A percentile compares a stretch with the other conserved stretches of the same genome.
phyloP scores from a whole-genome alignment of 2,113 vertebrate genomes.

The Siphamia tubifer region DNA sequence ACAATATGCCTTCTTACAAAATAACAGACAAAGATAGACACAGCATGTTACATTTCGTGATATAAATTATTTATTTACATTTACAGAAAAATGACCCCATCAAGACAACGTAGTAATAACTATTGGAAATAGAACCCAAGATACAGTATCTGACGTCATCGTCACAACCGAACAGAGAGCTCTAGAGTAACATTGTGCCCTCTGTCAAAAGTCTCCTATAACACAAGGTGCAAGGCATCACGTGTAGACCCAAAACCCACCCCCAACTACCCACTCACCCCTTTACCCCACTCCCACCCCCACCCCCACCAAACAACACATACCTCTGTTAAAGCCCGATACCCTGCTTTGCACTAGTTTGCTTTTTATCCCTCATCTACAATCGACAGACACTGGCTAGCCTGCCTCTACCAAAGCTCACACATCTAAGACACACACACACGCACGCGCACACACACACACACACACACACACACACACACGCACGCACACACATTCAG shows the following conservation, averaged over 20 bases:
- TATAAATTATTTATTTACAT: slow-evolving; percentile 99
- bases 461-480: not conserved
- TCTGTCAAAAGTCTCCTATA: slow-evolving; percentile 96
- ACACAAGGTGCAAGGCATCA: slow-evolving; percentile 99
- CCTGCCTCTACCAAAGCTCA: slow-evolving; percentile 69
- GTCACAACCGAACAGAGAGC: slow-evolving; percentile 95
- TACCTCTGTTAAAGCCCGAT: slow-evolving; percentile 50
- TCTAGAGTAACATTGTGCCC: slow-evolving; percentile 87
- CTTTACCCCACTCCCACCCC: not conserved
- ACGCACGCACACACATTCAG: slow-evolving; percentile 52
- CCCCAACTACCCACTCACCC: not conserved
- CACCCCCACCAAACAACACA: slow-evolving; percentile 32
- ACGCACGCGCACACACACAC: slow-evolving; percentile 22
- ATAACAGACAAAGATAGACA: no score
- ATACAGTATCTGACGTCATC: slow-evolving; percentile 71
- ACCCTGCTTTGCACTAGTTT: slow-evolving; percentile 67
- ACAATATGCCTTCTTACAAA: no score
- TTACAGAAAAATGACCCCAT: slow-evolving; percentile 99
- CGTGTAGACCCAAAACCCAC: slow-evolving; percentile 84
- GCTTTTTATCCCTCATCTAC: slow-evolving; percentile 64
- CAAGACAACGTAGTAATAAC: slow-evolving; percentile 98
- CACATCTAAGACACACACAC: slow-evolving; percentile 62
- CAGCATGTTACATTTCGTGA: slow-evolving; percentile 86
- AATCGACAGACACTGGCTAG: slow-evolving; percentile 68
- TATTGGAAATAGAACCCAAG: slow-evolving; percentile 99